phyloP scores from a whole-genome alignment of 2,113 vertebrate species.

The Sinocyclocheilus maitianheensis region DNA sequence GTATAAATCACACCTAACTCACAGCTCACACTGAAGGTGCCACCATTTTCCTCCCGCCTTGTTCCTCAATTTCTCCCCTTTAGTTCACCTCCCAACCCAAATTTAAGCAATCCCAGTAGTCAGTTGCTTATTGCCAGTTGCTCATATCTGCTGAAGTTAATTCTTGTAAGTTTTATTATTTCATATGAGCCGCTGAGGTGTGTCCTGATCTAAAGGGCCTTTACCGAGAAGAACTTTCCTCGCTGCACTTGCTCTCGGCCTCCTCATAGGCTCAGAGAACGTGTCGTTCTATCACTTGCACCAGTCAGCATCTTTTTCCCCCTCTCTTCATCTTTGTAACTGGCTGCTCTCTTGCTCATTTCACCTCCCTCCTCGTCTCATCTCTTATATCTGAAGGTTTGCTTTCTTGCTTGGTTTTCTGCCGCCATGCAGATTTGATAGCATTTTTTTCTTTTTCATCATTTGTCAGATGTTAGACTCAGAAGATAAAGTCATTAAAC shows the following conservation, averaged over 20 bases:
- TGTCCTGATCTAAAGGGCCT: slow-evolving; percentile 27
- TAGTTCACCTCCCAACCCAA: not conserved
- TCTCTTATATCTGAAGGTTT: not conserved
- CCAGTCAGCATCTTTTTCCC: slow-evolving; percentile 36
- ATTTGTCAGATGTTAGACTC: not conserved
- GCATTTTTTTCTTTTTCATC: not conserved
- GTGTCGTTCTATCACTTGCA: slow-evolving; percentile 1
- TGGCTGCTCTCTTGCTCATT: slow-evolving; percentile 36
- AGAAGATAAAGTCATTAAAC: not conserved
- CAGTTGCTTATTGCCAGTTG: not conserved
- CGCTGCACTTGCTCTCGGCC: slow-evolving; percentile 27
- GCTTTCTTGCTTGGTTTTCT: not conserved
- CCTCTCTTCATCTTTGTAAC: slow-evolving; percentile 28
- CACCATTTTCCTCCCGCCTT: slow-evolving; percentile 16
- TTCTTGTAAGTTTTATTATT: not conserved
- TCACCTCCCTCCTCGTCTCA: slow-evolving; percentile 25
- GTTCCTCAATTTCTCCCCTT: not conserved
- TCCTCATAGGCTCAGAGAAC: slow-evolving; percentile 46
- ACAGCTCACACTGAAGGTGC: slow-evolving; percentile 34
- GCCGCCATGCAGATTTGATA: not conserved
- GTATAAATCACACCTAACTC: slow-evolving; percentile 32
- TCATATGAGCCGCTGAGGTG: not conserved
- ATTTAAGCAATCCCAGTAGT: not conserved
- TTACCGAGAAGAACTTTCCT: slow-evolving; percentile 32
- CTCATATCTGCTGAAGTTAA: slow-evolving; percentile 4